Evolutionary conservation across 2,888 invertebrate species (phyloP).

Genomic region (Dasypolia templi): DNA sequence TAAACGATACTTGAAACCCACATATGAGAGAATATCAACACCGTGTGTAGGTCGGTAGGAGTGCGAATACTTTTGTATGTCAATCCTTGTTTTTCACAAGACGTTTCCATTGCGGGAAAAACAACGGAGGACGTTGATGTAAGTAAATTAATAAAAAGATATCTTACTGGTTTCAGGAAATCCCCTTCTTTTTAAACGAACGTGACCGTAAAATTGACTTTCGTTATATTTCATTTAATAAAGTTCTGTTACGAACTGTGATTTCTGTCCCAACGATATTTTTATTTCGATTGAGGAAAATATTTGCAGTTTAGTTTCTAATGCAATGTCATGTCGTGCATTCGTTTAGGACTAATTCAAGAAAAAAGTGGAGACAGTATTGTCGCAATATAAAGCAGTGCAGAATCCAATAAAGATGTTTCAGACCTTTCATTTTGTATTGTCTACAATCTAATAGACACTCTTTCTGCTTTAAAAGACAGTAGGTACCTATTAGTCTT

Average conservation of each 20-base stretch:
- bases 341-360: neutral
- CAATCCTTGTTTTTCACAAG: neutral
- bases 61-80: neutral
- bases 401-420: neutral
- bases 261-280: neutral
- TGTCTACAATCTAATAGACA: neutral
- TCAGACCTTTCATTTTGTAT: neutral
- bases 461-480: slow-evolving; percentile 2
- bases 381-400: neutral
- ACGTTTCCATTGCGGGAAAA: no score
- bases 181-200: slow-evolving; percentile 5
- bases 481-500: neutral
- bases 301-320: slow-evolving; percentile 6
- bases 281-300: slow-evolving; percentile 5
- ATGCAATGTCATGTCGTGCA: neutral
- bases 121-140: neutral
- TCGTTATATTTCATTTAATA: slow-evolving; percentile 20
- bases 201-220: slow-evolving; percentile 37
- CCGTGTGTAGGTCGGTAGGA: neutral
- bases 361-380: slow-evolving; percentile 6
- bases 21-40: no score
- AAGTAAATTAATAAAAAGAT: neutral
- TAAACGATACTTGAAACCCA: neutral
- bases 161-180: neutral
- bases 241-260: neutral